phyloP scores from a whole-genome alignment of 23 tunicate genomes.

The Trididemnum clinides region DNA sequence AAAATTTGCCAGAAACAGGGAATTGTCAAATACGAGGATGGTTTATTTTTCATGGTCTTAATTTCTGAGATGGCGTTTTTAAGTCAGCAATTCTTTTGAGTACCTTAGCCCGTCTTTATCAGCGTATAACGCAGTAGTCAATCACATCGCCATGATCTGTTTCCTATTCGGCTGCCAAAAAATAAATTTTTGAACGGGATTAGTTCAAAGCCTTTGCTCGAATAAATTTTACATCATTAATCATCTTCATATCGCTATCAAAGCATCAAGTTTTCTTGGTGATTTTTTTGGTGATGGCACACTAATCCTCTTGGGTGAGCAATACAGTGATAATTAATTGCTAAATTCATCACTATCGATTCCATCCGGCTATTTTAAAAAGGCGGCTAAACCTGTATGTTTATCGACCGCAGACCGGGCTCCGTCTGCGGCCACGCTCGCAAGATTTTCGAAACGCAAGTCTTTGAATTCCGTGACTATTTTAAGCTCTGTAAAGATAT shows the following conservation, averaged over 20 bases:
- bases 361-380: background rate
- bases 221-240: too few species aligned
- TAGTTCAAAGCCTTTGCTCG: background rate
- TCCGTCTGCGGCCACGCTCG: slow-evolving; percentile 21
- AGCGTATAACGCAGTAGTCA: background rate
- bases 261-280: background rate
- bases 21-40: background rate
- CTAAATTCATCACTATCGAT: background rate
- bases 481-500: background rate
- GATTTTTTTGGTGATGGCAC: too few species aligned
- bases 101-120: background rate
- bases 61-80: background rate
- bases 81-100: background rate
- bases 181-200: background rate
- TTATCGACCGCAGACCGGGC: background rate
- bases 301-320: background rate
- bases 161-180: too few species aligned
- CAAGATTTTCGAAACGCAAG: slow-evolving; percentile 8
- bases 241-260: background rate
- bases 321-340: background rate
- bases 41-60: background rate
- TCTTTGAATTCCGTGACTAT: background rate
- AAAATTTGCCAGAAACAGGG: background rate
- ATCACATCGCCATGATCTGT: too few species aligned
- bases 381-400: background rate